Percentiles rank a stretch among this genome's conserved stretches.
phyloP scores from a whole-genome alignment of 1,140 invertebrate genomes.

The Manduca sexta region DNA sequence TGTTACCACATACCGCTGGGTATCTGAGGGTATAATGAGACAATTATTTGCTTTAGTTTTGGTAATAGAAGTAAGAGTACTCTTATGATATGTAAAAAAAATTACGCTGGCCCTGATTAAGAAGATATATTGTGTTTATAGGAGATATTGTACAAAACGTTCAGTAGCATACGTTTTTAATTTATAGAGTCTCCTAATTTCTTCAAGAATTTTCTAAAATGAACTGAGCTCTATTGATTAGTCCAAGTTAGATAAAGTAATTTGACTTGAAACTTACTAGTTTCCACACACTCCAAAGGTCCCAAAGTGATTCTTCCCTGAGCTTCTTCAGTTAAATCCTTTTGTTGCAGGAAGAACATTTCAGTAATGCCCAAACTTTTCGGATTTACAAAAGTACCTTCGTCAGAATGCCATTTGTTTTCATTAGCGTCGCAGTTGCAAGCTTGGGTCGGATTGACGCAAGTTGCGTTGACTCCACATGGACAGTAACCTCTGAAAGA shows the following conservation, averaged over 20 bases:
- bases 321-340: slow-evolving; percentile 85
- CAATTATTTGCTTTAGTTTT: too few relatives aligned
- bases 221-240: too few relatives aligned
- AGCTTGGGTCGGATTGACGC: slow-evolving; percentile 83
- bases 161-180: too few relatives aligned
- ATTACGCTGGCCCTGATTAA: too few relatives aligned
- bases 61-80: too few relatives aligned
- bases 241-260: too few relatives aligned
- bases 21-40: slow-evolving; percentile 80
- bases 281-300: slow-evolving; percentile 94
- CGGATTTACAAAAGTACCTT: slow-evolving; percentile 86
- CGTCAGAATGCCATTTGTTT: slow-evolving; percentile 90
- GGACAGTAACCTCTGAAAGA: slow-evolving; percentile 78
- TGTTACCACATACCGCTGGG: slow-evolving; percentile 93
- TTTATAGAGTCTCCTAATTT: too few relatives aligned
- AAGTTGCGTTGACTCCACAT: slow-evolving; percentile 83
- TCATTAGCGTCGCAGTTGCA: slow-evolving; percentile 92
- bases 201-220: too few relatives aligned
- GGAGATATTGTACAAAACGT: too few relatives aligned
- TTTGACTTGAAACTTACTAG: slow-evolving; percentile 80
- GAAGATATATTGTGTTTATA: too few relatives aligned
- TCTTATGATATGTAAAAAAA: too few relatives aligned
- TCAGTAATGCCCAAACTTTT: slow-evolving; percentile 90
- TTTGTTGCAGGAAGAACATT: slow-evolving; percentile 92
- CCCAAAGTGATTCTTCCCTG: slow-evolving; percentile 90